Evolutionary conservation across 2,113 vertebrate species (phyloP), one percentile per base, ranked within the genome.

Genomic region (Podilymbus podiceps): DNA sequence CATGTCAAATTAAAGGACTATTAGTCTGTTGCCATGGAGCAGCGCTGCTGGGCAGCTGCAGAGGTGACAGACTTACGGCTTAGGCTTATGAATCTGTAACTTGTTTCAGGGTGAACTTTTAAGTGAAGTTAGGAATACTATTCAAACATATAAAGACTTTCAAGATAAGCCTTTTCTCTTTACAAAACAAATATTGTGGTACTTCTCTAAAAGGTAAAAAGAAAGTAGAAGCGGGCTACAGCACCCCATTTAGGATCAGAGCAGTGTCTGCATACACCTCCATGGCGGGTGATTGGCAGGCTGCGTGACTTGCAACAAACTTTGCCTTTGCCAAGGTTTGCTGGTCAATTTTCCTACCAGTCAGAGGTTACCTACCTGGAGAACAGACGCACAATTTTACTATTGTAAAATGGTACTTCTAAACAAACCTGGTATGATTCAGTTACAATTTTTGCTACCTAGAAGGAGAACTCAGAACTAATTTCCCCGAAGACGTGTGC

Each of bases 221-320:
- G n/a, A 38, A 87, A 83, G n/a, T 21, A 90, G 33, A 62, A 42
- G 19, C 17, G 6, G 21, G 56, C 38, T 35, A 18, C 21, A 50
- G 33, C 31, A 31, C 42, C 15, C 60, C 2, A 0, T 59, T 84
- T 72, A 56, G 30, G 35, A 42, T 60, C 24, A 78, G 73, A 52
- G 30, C 8, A 5, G 19, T 76, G 23, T 49, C 56, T 71, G 35
- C 24, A 11, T 11, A 9, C 9, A 46, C 8, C 20, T 28, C 40
- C 30, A 24, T 7, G 24, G 38, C 2, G 10, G 59, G 11, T 10
- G 27, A 22, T 4, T 38, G 22, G 31, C 42, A 50, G 27, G 24
- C 42, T 22, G 15, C 1, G 1, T 33, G 21, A 59, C 35, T 78
- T 1, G 0, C 49, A 67, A 10, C 17, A 46, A 30, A 25, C 1